Base-by-base conservation (phyloP, 1,140 invertebrate species). In the Ips typographus region DNA sequence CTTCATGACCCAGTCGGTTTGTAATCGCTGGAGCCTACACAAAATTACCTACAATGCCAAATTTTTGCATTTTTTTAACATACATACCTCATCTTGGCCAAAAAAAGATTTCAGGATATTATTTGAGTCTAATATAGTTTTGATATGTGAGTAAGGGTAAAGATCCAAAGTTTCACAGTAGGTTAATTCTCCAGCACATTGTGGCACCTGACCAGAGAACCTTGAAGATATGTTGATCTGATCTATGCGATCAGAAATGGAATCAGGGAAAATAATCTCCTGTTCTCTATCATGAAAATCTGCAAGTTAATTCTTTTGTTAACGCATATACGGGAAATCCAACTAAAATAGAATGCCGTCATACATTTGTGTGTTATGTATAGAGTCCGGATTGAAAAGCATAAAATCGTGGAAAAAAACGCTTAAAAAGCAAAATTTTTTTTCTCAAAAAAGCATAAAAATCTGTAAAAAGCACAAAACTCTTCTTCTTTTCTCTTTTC, bases 151-250 rank as follows among this genome's bases (percentile, higher is more conserved):
- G 57, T 75, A 71, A 2, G 78, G 78, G 56, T 79, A 79, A 4
- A 63, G 22, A 2, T 77, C 74, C 39, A 77, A 65, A 7, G 76
- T 47, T 62, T 79, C 78, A 57, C 78, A 79, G 53, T 75, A 77
- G 4, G 74, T 73, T 1, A 65, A 53, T 4, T 70, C 73, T 8
- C 70, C 62, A n/a, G 77, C 73, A 60, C 77, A 79, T 38, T 68
- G 73, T 3, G 42, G 22, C 58, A 64, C 37, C 74, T 59, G n/a
- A 74, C 68, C 36, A 40, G 67, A 5, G 22, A 22, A 22, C 70
- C 68, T 38, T 64, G 39, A 38, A 22, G 22, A 22, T 22, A 22
- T 22, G 22, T 22, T 22, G 53, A 7, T 0, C 22, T 49, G 4
- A 2, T 74, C 68, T 40, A 71, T 71, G 39, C 68, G 40, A 6